Evolutionary conservation across 1,140 invertebrate genomes (phyloP).

Genomic region (Cydia strobilella): DNA sequence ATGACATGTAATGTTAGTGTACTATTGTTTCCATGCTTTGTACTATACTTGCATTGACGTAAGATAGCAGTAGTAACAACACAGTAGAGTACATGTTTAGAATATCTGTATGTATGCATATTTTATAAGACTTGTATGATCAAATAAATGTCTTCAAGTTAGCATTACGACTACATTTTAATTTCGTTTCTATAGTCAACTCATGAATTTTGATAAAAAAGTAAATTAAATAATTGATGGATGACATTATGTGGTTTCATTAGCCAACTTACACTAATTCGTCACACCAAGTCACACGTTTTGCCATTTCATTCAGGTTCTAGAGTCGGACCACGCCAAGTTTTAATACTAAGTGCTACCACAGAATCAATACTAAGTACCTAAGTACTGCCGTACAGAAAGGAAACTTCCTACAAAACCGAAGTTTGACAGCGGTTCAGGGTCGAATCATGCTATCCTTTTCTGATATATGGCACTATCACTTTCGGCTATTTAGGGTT

Average conservation of each 20-base stretch:
- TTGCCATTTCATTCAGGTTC: not conserved
- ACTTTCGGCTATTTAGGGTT: too few species aligned
- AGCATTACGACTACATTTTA: conserved; percentile 5
- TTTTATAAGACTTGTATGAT: conserved; percentile 29
- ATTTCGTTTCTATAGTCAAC: conserved; percentile 24
- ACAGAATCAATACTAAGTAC: too few species aligned
- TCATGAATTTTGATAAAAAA: conserved; percentile 32
- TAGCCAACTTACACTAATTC: not conserved
- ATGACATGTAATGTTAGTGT: conserved; percentile 31
- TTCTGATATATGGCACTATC: too few species aligned
- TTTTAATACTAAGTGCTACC: too few species aligned
- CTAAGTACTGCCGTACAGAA: too few species aligned
- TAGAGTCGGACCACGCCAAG: too few species aligned
- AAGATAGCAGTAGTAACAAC: conserved; percentile 10
- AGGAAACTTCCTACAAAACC: too few species aligned
- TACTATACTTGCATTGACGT: conserved; percentile 15
- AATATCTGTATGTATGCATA: conserved; percentile 29
- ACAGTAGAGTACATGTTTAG: conserved; percentile 19
- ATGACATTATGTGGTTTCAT: conserved; percentile 10
- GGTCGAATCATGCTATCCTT: too few species aligned
- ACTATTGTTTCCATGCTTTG: conserved; percentile 28
- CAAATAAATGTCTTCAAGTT: conserved; percentile 29
- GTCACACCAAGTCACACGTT: not conserved
- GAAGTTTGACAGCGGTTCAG: too few species aligned
- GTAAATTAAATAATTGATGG: conserved; percentile 30